Percentiles rank a stretch among this genome's conserved stretches.
Evolutionary conservation across 2,888 invertebrate genomes (phyloP).

Genomic region (Cheilosia scutellata): DNA sequence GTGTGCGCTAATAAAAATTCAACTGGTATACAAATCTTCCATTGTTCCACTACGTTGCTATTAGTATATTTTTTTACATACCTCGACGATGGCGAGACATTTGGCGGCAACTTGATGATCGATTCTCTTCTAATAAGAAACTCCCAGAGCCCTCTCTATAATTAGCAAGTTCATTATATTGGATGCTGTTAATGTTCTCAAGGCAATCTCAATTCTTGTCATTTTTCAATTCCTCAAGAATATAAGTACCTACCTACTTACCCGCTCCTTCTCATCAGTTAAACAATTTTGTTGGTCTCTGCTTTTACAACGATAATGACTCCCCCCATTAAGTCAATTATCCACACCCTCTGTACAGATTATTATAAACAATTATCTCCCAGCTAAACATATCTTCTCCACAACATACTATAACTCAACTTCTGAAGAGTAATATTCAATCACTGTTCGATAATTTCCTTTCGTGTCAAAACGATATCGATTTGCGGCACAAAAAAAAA

Average conservation of each 20-base stretch:
- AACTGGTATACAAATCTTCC: too few relatives aligned
- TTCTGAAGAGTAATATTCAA: conserved; percentile 4
- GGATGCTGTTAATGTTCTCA: too few relatives aligned
- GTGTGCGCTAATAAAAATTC: too few relatives aligned
- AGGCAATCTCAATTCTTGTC: neutral
- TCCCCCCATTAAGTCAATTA: conserved; percentile 44
- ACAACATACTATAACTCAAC: neutral
- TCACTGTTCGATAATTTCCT: conserved; percentile 50
- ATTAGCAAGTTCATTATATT: too few relatives aligned
- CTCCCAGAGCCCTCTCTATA: too few relatives aligned
- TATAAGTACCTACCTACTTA: neutral
- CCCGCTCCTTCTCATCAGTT: neutral
- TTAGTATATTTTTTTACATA: too few relatives aligned
- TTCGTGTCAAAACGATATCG: conserved; percentile 58
- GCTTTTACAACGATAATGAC: conserved; percentile 9
- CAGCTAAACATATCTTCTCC: conserved; percentile 28
- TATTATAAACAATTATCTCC: conserved; percentile 39
- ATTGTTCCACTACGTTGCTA: too few relatives aligned
- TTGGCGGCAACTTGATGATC: too few relatives aligned
- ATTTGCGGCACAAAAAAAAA: conserved; percentile 11
- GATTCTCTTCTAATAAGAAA: too few relatives aligned
- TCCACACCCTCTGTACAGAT: conserved; percentile 40
- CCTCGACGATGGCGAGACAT: too few relatives aligned
- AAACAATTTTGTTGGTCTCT: conserved; percentile 14
- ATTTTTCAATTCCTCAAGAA: neutral